Conservation (phyloP, 92 coral and sea anemone species). For the Heteractis magnifica region DNA sequence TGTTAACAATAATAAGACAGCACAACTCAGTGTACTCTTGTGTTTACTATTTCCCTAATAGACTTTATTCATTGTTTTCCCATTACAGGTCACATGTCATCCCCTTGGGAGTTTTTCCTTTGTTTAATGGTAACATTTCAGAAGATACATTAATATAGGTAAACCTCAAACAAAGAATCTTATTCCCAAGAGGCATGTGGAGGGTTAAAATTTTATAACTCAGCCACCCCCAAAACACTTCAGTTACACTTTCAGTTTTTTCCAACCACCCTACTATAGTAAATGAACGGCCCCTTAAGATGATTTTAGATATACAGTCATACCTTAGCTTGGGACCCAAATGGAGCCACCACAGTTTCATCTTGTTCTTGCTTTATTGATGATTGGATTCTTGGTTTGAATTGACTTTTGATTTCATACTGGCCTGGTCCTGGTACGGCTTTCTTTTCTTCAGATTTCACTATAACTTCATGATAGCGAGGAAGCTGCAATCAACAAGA, state of each 20-base stretch:
- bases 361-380: constrained; percentile 42
- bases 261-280: too few relatives aligned
- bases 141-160: too few relatives aligned
- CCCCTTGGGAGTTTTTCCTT: too few relatives aligned
- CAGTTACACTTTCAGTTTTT: too few relatives aligned
- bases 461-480: constrained; percentile 88
- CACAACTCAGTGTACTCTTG: too few relatives aligned
- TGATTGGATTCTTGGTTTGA: constrained; percentile 48
- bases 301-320: background rate
- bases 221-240: too few relatives aligned
- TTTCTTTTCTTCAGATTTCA: constrained; percentile 75
- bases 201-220: too few relatives aligned
- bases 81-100: background rate
- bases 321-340: constrained; percentile 95
- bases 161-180: too few relatives aligned
- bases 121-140: too few relatives aligned
- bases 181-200: too few relatives aligned
- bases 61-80: background rate
- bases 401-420: constrained; percentile 94
- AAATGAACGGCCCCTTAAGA: background rate
- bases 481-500: constrained; percentile 60
- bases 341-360: constrained; percentile 83
- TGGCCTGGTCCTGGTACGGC: constrained; percentile 98
- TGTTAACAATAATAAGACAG: background rate
- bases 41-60: too few relatives aligned